Base-by-base conservation (phyloP, 2,888 invertebrate genomes). In the Bursaphelenchus okinawaensis region DNA sequence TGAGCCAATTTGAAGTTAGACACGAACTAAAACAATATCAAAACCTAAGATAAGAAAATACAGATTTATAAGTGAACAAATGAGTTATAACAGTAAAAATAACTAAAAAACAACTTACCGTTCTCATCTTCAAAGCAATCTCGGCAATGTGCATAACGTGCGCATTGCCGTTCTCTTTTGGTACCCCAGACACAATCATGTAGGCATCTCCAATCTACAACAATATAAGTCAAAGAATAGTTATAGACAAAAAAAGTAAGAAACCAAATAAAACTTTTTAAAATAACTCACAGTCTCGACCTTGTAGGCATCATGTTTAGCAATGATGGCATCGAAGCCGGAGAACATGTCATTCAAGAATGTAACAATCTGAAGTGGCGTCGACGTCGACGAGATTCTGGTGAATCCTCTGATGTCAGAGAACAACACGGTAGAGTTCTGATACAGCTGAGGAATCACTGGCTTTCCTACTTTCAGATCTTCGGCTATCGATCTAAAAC, bases 281-380 rank as follows among this genome's bases (percentile, higher is more conserved):
- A 4, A 16, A 12, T 6, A 29, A 57, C 57, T 59, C 20, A 70
- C 67, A 20, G 63, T 67, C 50, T 74, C 73, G 22, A 74, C 80
- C 69, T 81, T 81, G 67, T 81, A 81, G 1, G 81, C 81, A 63
- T 81, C 81, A 55, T 81, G 81, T 60, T 78, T 81, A 20, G 81
- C 73, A 62, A 81, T 81, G 55, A 81, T 81, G 0, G 78, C 76
- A 65, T 81, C 81, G 62, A 81, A 81, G 4, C 81, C 80, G 52
- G 76, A 76, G 68, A 80, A 80, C 75, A 80, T 72, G 59, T 80
- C 80, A 66, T 80, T 80, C 16, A 80, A 66, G 68, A 80, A 80
- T n/a, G 76, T 81, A 31, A 80, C 80, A 51, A 80, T 74, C 67
- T 80, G 80, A 0, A 80, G 67, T 1, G 80, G 80, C 3, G 79